Evolutionary conservation across 2,888 invertebrate species (phyloP), one percentile per base, ranked within the genome.

Genomic region (Deilephila elpenor): DNA sequence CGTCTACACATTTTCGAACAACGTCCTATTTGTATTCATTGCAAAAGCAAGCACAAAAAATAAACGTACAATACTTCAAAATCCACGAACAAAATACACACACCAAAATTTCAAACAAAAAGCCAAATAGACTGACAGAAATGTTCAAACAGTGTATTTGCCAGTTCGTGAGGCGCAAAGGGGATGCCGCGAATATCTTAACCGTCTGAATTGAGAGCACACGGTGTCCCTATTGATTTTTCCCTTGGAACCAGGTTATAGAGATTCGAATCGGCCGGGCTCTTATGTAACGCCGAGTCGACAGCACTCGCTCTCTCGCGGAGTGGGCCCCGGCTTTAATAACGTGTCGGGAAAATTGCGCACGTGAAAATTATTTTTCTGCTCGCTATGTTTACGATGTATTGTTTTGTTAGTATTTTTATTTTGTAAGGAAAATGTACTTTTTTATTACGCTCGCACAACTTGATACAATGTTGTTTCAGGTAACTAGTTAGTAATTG

Each of bases 231-330:
- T 67, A 67, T 67, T 67, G 67, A 67, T 67, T 67, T 67, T 67
- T 67, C 67, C 51, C 51, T 51, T 67, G 67, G 17, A 67, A 67
- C 67, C 67, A 67, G 67, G 51, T 25, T 67, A 67, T 51, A 67
- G 67, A 67, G 67, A 67, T 67, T 44, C 44, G 67, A 51, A 67
- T 67, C 67, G 67, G 44, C 25, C 44, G 67, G 44, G 25, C 51
- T 17, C 67, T 67, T 67, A 51, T 67, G 67, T 67, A 67, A 67
- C 67, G 67, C 67, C 67, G 67, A 67, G 51, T 67, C 67, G 67
- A 67, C 67, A 51, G 67, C 67, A 67, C 67, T 67, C 37, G 64
- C 37, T 8, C 44, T 64, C 37, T 67, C 67, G 67, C 67, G 5
- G 67, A 67, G 67, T 67, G 25, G 67, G 67, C 51, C 51, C 25